These are phyloP conservation scores for Parapristionchus giblindavisi DNA, from an alignment of 2,888 invertebrate genomes.

Conservation along the genomic window DNA sequence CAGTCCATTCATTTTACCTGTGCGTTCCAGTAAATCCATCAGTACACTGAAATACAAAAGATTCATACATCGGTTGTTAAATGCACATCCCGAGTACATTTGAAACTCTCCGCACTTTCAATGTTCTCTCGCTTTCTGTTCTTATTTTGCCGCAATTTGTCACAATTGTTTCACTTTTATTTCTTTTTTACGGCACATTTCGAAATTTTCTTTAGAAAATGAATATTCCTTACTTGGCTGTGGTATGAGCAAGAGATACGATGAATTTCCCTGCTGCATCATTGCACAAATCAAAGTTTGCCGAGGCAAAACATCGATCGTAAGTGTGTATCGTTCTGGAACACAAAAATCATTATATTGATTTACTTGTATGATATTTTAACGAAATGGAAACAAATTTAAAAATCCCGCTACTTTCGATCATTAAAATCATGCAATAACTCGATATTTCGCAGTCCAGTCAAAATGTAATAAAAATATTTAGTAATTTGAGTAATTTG, in stretches of 20 bases:
- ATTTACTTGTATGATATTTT: too few species aligned
- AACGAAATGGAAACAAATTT: too few species aligned
- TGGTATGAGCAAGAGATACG: conserved; percentile 23
- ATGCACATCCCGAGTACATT: too few species aligned
- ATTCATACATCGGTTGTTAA: background rate
- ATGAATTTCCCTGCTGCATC: conserved; percentile 12
- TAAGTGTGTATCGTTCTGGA: conserved; percentile 26
- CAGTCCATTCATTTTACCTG: conserved; percentile 14
- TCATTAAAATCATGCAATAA: too few species aligned
- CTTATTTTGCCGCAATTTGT: too few species aligned
- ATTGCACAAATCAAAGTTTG: conserved; percentile 1
- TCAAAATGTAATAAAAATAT: too few species aligned
- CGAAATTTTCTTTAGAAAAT: background rate
- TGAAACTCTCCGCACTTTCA: too few species aligned
- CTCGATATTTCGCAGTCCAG: too few species aligned
- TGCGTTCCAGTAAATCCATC: conserved; percentile 29
- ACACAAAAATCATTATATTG: background rate
- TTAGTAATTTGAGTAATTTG: too few species aligned
- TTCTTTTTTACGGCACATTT: background rate
- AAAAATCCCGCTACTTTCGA: too few species aligned
- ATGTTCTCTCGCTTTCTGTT: too few species aligned
- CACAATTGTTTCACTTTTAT: too few species aligned
- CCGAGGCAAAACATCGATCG: conserved; percentile 29
- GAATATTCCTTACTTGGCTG: conserved; percentile 1
- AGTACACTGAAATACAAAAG: background rate